These are phyloP conservation scores for Hemiscyllium ocellatum DNA, from an alignment of 2,113 vertebrate species.

Conservation along the genomic window DNA sequence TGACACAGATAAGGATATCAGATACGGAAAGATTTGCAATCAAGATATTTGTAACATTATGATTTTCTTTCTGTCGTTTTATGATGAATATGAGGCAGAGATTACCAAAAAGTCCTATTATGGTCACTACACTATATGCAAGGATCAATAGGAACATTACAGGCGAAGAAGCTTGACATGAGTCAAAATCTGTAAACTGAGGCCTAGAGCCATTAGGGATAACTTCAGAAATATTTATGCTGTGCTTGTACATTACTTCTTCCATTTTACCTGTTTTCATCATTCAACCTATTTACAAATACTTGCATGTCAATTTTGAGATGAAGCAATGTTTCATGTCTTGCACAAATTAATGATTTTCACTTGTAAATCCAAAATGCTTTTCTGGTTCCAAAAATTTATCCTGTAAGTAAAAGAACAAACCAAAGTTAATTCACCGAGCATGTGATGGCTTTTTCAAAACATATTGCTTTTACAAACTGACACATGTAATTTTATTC, in stretches of 20 bases:
- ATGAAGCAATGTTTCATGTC: not conserved
- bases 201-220: constrained; percentile 47
- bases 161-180: constrained; percentile 48
- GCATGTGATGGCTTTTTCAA: not conserved
- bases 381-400: not conserved
- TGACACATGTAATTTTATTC: not conserved
- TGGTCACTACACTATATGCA: constrained; percentile 52
- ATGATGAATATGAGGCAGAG: constrained; percentile 59
- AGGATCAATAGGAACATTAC: constrained; percentile 52
- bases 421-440: not conserved
- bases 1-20: constrained; percentile 56
- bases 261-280: constrained; percentile 4
- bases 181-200: constrained; percentile 52
- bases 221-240: not conserved
- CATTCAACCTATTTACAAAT: not conserved
- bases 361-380: not conserved
- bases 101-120: constrained; percentile 59
- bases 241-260: constrained; percentile 12
- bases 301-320: not conserved
- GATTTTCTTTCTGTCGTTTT: constrained; percentile 55
- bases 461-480: not conserved
- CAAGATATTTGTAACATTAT: constrained; percentile 60
- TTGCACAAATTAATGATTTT: constrained; percentile 14
- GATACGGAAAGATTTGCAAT: constrained; percentile 63
- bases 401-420: constrained; percentile 8